Evolutionary conservation across 2,888 invertebrate genomes (phyloP), one percentile per base, ranked within the genome.

Genomic region (Pollenia labialis): DNA sequence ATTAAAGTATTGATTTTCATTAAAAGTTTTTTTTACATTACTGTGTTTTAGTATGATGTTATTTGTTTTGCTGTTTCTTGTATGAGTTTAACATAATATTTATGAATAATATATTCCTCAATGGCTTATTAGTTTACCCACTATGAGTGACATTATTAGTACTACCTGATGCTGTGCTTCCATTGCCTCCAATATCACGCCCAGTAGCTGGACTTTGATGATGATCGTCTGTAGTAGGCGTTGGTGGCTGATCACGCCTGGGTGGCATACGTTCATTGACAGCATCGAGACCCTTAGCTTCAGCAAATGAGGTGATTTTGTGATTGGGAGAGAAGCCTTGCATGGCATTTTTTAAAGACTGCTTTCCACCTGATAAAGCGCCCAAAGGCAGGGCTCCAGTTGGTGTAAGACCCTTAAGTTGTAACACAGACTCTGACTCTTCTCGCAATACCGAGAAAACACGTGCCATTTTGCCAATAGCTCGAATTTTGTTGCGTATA

Each of bases 231-330:
- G 89, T 91, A 4, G 87, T 87, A 85, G 95, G 95, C 71, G 95
- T 95, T 89, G 95, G 96, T 93, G 99, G 98, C 94, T 98, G 98
- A 93, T 97, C 97, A 91, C 98, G 95, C 90, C 98, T 95, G 40
- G 99, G 99, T 79, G 99, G 99, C 99, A 99, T 99, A 90, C 99
- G 96, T 95, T 99, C 99, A 94, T 99, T 99, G 94, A 99, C 97
- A 92, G 99, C 98, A 94, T 99, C 99, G 93, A 99, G 94, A 88
- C 98, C 98, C 94, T 99, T 99, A 89, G 99, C 99, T 94, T 99
- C 99, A 95, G 98, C 97, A 94, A 99, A 99, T 91, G 98, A 98
- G 92, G 98, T 98, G 92, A 99, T 99, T 95, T 99, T 98, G 95
- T 99, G 98, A 93, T 98, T 98, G 87, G 99, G 98, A 90, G 98